Evolutionary conservation across 2,888 invertebrate genomes (phyloP), one percentile per base, ranked within the genome.

Genomic region (Lepidocyrtoides sp.): DNA sequence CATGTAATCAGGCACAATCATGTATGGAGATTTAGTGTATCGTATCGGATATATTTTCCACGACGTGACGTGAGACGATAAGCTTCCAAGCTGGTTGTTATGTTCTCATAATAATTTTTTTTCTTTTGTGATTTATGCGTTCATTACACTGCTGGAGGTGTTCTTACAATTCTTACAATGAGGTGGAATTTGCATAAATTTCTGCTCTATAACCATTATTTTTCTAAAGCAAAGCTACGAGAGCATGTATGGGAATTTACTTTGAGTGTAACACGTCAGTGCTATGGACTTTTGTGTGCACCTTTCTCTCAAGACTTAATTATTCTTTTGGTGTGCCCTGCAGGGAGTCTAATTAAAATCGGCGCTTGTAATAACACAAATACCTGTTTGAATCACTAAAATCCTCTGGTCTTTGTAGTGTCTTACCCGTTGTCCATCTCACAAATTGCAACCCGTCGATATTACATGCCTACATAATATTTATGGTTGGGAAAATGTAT

Each of bases 261-360:
- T 7, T 54, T 57, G 81, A 32, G 20, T 17, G 57, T 20, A 60
- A 60, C 29, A 8, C 77, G 29, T 54, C 72, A 41, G 26, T 51
- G 0, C 7, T 17, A 26, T n/a, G n/a, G n/a, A n/a, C n/a, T 54
- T 17, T 77, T 51, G 1, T 77, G 8, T 54, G 12, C 91, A 89
- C 77, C 51, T 84, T 77, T 77, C 77, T 84, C 89, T 63, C 91
- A 81, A 83, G 92, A 89, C 91, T 93, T 93, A 93, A 94, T 94
- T 94, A 94, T 93, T 92, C 93, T 92, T 94, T 93, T 94, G 93
- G 93, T 91, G 93, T 92, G 90, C 93, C 91, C 91, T 85, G 92
- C 87, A 93, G 94, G 94, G 94, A 94, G 94, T 92, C 94, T 93
- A 94, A 94, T 94, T 93, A 93, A 89, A 93, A 93, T 93, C 92